Evolutionary conservation across 2,888 invertebrate genomes (phyloP), one percentile per base, ranked within the genome.

Genomic region (Glyphotaelius pellucidus): DNA sequence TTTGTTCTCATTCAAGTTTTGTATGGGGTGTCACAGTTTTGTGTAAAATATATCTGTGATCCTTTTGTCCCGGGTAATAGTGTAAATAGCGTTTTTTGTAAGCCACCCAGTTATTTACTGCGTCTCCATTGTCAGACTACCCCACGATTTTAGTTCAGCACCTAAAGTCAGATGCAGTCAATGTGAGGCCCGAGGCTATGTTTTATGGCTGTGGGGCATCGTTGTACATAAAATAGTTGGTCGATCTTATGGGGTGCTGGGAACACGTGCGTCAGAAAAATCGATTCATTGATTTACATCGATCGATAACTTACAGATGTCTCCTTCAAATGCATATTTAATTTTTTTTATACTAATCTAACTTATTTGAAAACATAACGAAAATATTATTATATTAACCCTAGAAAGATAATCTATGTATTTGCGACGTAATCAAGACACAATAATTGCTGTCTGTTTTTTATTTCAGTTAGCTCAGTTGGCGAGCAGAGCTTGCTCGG

Each of bases 21-120:
- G 88, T 90, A 47, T 85, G 42, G 90, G 90, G 85, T 90, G 90
- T 88, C 89, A 91, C 86, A 91, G 91, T 91, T 91, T 86, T 88
- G 80, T 90, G 89, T 92, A 92, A 92, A 92, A 92, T 92, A 93
- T 92, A 93, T 92, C 88, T 91, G 30, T 85, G 90, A 90, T 52
- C 80, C 92, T 89, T 88, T 92, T 90, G 92, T 92, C 89, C 84
- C 80, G 81, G 79, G 90, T 86, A 92, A 92, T 92, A 91, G 91
- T 91, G 92, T 93, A 93, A 93, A 93, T 93, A 93, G 92, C 92
- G 47, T 93, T 92, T 90, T 93, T 93, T 92, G 90, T 93, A 85
- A 93, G 91, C 92, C 92, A 92, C 92, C 91, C 91, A 92, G 93
- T 92, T 93, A 92, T 93, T 93, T 93, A 93, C 92, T 91, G 89